Evolutionary conservation across 2,113 vertebrate genomes (phyloP), one percentile per base, ranked within the genome.

Genomic region (Corydoras sp.): DNA sequence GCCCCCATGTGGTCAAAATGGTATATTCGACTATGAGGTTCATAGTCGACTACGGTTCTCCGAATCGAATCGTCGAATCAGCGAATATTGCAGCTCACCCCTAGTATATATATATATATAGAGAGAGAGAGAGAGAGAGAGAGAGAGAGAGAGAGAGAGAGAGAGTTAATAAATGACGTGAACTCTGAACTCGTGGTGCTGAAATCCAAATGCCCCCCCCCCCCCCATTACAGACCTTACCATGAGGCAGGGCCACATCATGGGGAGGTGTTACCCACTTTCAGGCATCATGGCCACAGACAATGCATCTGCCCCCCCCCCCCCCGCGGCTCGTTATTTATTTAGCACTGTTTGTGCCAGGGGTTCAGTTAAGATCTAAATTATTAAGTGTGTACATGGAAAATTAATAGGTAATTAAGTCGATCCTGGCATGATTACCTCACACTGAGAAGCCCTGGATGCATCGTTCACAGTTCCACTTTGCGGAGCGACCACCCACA

Each of bases 331-430:
- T 73, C 48, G 24, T 61, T 15, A 53, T 72, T 55, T 63, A 69
- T 67, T 80, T 69, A 65, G 61, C 60, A 24, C 12, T 65, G 51
- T 69, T 61, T 24, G 66, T 71, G 70, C 68, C 66, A 58, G 56
- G 75, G 73, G 65, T 76, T 78, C 63, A 56, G 67, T 78, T 78
- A 74, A 67, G 49, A 76, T 68, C 70, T 71, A 65, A 77, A 77
- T 77, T 74, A 74, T 69, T 76, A 65, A 81, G 51, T 32, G 24
- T 35, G 50, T 65, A 76, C 71, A 81, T 76, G 71, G 71, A 69
- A 72, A 74, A 78, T 78, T 54, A 72, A 78, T 72, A 79, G 79
- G 51, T 81, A 71, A 78, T 81, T 81, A 78, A 81, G 72, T 75
- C 76, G 64, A n/a, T 48, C 31, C 62, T 69, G 62, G 66, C 11